These are phyloP conservation scores for Drosophila tanythrix DNA, from an alignment of 2,888 invertebrate species.

Conservation along the genomic window DNA sequence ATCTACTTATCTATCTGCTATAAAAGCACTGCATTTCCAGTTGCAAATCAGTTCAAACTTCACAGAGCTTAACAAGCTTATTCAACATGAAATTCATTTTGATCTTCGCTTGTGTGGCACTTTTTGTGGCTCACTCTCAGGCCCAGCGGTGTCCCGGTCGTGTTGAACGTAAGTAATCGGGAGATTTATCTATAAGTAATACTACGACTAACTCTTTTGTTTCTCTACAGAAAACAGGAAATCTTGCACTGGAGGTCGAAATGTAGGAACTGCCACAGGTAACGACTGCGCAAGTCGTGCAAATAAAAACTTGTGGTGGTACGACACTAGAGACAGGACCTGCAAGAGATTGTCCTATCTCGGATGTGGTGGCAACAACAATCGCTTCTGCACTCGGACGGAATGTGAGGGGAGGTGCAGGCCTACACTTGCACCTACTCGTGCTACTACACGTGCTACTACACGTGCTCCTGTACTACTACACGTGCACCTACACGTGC, in stretches of 20 bases:
- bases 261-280: not conserved
- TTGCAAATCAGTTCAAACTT: slow-evolving; percentile 28
- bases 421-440: not conserved
- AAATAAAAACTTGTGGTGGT: slow-evolving; percentile 32
- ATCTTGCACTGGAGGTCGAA: not conserved
- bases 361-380: slow-evolving; percentile 24
- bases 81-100: slow-evolving; percentile 43
- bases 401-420: not conserved
- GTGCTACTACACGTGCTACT: too few species aligned
- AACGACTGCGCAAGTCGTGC: not conserved
- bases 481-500: too few species aligned
- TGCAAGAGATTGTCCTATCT: slow-evolving; percentile 6
- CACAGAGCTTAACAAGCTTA: not conserved
- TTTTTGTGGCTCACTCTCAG: slow-evolving; percentile 26
- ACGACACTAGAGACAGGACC: not conserved
- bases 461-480: not conserved
- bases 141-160: slow-evolving; percentile 17
- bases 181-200: not conserved
- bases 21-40: slow-evolving; percentile 7
- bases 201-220: too few species aligned
- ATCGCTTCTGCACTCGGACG: slow-evolving; percentile 1
- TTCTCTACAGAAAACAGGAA: not conserved
- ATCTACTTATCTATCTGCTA: slow-evolving; percentile 2
- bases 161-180: not conserved
- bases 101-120: slow-evolving; percentile 28